phyloP scores from a whole-genome alignment of 2,888 invertebrate genomes.

The Acleris literana region DNA sequence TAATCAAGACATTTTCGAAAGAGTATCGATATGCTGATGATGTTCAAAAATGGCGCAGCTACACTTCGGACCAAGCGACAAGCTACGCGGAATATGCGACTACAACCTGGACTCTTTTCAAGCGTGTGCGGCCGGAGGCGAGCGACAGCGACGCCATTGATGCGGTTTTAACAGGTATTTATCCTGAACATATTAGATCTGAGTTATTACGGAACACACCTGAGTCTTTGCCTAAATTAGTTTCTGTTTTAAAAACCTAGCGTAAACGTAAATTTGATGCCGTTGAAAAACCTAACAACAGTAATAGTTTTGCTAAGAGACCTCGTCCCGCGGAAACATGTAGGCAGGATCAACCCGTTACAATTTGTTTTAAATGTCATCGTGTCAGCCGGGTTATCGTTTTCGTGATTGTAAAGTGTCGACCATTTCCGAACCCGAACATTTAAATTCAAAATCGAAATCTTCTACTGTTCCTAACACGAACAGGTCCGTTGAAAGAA shows the following conservation, averaged over 20 bases:
- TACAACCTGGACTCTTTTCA: slow-evolving; percentile 38
- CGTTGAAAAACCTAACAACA: not conserved
- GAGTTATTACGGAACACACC: slow-evolving; percentile 31
- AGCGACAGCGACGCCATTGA: slow-evolving; percentile 13
- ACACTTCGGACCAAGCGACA: slow-evolving; percentile 37
- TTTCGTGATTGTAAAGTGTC: slow-evolving; percentile 23
- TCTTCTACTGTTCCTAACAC: not conserved
- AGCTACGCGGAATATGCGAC: slow-evolving; percentile 39
- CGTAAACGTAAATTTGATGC: slow-evolving; percentile 23
- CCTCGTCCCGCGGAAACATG: not conserved
- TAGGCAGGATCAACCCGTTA: not conserved
- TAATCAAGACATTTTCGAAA: slow-evolving; percentile 37
- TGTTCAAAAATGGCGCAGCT: slow-evolving; percentile 9
- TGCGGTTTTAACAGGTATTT: slow-evolving; percentile 34
- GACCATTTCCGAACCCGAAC: not conserved
- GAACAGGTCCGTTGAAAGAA: slow-evolving; percentile 14
- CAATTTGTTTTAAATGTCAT: slow-evolving; percentile 22
- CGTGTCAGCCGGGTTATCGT: slow-evolving; percentile 18
- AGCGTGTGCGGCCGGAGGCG: slow-evolving; percentile 28
- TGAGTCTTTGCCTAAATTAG: slow-evolving; percentile 24
- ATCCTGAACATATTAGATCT: slow-evolving; percentile 26
- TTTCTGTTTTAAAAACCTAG: slow-evolving; percentile 23
- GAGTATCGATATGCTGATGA: slow-evolving; percentile 38
- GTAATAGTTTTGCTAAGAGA: not conserved
- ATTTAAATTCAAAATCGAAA: not conserved